These are phyloP conservation scores for Epizoanthus illoricatus DNA, from an alignment of 92 coral and sea anemone genomes.

Conservation along the genomic window DNA sequence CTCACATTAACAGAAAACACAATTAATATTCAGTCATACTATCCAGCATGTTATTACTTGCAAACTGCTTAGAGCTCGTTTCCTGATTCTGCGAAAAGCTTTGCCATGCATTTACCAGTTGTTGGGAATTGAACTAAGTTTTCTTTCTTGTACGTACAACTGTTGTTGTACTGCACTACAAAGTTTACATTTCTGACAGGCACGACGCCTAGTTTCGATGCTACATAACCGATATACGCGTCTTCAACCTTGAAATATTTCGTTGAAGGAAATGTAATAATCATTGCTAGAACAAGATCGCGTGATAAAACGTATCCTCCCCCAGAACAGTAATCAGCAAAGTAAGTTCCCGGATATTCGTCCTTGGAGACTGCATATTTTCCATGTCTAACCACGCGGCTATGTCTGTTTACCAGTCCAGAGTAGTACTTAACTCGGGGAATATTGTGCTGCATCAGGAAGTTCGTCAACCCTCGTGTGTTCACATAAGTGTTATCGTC, in stretches of 20 bases:
- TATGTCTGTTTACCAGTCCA: slow-evolving; percentile 40
- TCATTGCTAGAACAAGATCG: slow-evolving; percentile 41
- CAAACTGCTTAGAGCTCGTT: neutral
- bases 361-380: slow-evolving; percentile 45
- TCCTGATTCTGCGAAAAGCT: neutral
- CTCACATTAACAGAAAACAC: no score
- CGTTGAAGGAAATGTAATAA: slow-evolving; percentile 35
- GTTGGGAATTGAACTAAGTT: neutral
- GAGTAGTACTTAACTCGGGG: slow-evolving; percentile 28
- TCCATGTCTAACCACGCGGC: slow-evolving; percentile 39
- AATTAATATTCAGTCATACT: no score
- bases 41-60: no score
- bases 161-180: slow-evolving; percentile 25
- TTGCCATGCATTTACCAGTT: neutral
- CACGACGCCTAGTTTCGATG: slow-evolving; percentile 31
- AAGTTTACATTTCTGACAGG: slow-evolving; percentile 35
- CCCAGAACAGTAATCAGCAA: slow-evolving; percentile 45
- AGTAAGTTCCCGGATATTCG: slow-evolving; percentile 19
- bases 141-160: neutral
- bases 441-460: slow-evolving; percentile 24
- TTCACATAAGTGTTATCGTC: slow-evolving; percentile 46
- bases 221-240: slow-evolving; percentile 45
- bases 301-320: slow-evolving; percentile 52
- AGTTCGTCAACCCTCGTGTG: slow-evolving; percentile 41
- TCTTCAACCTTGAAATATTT: slow-evolving; percentile 46